Percentiles rank a stretch among this genome's conserved stretches.
Evolutionary conservation across 2,113 vertebrate species (phyloP).

Genomic region (Triplophysa dalaica): DNA sequence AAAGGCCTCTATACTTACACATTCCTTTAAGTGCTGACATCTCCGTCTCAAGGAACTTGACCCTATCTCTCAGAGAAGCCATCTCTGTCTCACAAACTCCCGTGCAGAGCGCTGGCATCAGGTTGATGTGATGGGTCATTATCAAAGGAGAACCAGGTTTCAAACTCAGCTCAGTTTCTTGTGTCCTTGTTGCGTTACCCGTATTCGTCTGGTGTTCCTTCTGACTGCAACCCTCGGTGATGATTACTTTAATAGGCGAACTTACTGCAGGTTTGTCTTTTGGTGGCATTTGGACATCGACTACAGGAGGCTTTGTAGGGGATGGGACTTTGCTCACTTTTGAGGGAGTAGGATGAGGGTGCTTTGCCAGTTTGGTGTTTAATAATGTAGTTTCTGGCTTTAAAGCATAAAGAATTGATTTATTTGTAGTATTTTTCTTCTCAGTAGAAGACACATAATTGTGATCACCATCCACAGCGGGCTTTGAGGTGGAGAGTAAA

Average conservation of each 20-base stretch:
- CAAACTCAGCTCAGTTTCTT: constrained; percentile 62
- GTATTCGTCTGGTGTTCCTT: constrained; percentile 44
- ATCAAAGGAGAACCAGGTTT: constrained; percentile 72
- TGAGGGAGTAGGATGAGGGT: constrained; percentile 46
- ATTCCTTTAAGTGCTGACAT: constrained; percentile 70
- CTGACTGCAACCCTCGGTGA: constrained; percentile 63
- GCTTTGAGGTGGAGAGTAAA: background rate
- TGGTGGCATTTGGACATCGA: constrained; percentile 21
- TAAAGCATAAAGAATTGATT: constrained; percentile 54
- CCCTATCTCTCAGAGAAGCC: constrained; percentile 62
- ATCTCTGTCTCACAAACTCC: constrained; percentile 69
- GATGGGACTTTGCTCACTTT: constrained; percentile 57
- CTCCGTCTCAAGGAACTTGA: constrained; percentile 72
- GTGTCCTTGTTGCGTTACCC: constrained; percentile 52
- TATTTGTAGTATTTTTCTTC: constrained; percentile 12
- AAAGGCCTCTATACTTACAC: constrained; percentile 60
- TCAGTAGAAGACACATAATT: background rate
- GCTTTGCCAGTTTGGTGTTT: constrained; percentile 54
- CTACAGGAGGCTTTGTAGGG: constrained; percentile 41
- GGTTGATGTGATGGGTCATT: constrained; percentile 75
- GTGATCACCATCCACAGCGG: background rate
- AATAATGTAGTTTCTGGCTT: constrained; percentile 66
- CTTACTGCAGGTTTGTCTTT: constrained; percentile 44
- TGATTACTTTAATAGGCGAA: constrained; percentile 67
- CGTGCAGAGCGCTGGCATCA: constrained; percentile 66